Percentiles rank a stretch among this genome's conserved stretches.
Evolutionary conservation across 2,888 invertebrate species (phyloP).

Genomic region (Lasioglossum oenotherae): DNA sequence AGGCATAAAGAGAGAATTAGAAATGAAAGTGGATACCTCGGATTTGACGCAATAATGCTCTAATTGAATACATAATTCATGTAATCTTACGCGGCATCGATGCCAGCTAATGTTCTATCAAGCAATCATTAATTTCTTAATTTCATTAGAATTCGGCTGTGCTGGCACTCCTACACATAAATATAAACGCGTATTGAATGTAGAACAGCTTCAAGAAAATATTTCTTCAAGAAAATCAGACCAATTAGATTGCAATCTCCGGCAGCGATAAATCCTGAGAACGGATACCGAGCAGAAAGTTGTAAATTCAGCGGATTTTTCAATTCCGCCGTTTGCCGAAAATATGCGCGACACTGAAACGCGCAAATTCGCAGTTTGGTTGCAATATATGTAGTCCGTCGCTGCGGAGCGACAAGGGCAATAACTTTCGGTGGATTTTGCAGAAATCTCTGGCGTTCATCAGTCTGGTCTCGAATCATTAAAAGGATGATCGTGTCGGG

Average conservation of each 20-base stretch:
- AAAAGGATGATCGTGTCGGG: not conserved
- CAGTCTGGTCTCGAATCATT: not conserved
- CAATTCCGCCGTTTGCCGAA: not conserved
- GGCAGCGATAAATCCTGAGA: not conserved
- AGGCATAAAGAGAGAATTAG: not conserved
- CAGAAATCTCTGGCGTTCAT: not conserved
- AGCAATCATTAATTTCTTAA: not conserved
- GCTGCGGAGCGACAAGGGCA: not conserved
- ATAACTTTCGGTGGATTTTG: not conserved
- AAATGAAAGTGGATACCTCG: not conserved
- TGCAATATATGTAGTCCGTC: not conserved
- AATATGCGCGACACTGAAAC: not conserved
- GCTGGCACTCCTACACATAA: not conserved
- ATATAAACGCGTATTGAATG: not conserved
- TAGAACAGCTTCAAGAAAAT: not conserved
- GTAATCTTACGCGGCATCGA: not conserved
- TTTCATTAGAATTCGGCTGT: not conserved
- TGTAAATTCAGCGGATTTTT: not conserved
- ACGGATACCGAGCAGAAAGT: not conserved
- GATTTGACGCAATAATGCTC: not conserved
- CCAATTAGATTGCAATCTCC: not conserved
- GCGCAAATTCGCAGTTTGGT: not conserved
- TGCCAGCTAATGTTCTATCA: not conserved
- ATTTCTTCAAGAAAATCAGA: not conserved
- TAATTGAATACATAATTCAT: slow-evolving; percentile 14